These are phyloP conservation scores for Rhinogobius similis DNA, from an alignment of 2,113 vertebrate species.

Conservation along the genomic window DNA sequence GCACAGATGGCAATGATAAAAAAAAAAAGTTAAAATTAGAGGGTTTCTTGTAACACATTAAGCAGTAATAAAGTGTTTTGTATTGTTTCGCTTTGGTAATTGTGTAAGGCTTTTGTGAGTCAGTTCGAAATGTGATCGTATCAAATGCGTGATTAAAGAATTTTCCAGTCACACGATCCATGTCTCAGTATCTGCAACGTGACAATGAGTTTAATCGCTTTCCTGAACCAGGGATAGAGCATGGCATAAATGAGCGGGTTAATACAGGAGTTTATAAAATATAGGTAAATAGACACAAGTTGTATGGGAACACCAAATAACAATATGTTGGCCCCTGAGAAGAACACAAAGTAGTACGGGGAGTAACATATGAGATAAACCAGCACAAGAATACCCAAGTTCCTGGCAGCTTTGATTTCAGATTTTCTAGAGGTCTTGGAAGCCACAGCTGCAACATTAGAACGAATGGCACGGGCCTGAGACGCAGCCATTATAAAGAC, in stretches of 20 bases:
- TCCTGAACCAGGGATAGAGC: constrained; percentile 5
- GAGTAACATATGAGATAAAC: constrained; percentile 4
- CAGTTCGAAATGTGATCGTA: neutral
- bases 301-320: neutral
- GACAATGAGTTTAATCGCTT: neutral
- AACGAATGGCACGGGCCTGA: neutral
- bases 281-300: neutral
- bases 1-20: no score
- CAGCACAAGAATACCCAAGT: neutral
- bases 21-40: no score
- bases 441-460: neutral
- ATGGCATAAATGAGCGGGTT: neutral
- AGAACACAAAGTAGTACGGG: neutral
- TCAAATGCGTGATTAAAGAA: neutral
- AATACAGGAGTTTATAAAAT: constrained; percentile 5
- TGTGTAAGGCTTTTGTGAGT: no score
- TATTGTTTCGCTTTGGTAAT: no score
- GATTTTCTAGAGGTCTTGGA: neutral
- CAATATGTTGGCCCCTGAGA: neutral
- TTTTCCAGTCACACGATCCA: neutral
- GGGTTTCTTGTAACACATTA: no score
- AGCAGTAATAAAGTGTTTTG: no score
- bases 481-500: neutral
- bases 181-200: neutral
- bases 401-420: constrained; percentile 1